Percentiles rank a stretch among this genome's conserved stretches.
Conservation (phyloP, 2,113 vertebrate genomes). For the Larimichthys polyactis region DNA sequence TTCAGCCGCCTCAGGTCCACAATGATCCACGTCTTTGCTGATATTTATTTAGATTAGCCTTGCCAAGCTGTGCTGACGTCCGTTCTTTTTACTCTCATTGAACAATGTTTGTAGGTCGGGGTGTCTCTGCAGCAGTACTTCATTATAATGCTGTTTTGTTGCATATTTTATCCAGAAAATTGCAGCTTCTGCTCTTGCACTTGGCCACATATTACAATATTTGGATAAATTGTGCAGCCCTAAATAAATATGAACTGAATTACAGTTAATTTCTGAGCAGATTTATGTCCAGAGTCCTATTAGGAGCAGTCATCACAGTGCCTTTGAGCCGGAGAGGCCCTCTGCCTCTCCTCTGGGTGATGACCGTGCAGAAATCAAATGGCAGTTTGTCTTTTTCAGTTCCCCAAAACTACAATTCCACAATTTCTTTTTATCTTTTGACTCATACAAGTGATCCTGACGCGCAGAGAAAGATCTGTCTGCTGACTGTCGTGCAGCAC, state of each 20-base stretch:
- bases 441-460: not conserved
- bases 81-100: no score
- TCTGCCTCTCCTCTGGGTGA: not conserved
- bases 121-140: no score
- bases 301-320: not conserved
- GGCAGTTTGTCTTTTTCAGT: not conserved
- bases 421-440: not conserved
- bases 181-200: no score
- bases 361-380: not conserved
- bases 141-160: no score
- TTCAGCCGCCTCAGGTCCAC: no score
- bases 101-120: no score
- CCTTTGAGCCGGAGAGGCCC: not conserved
- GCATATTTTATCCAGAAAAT: no score
- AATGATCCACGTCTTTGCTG: no score
- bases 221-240: no score
- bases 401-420: not conserved
- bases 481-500: slow-evolving; percentile 37
- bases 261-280: not conserved
- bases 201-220: no score
- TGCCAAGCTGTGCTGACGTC: no score
- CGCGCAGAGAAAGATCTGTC: not conserved
- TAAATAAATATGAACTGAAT: not conserved
- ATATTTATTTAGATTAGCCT: no score
- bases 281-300: not conserved